phyloP scores from a whole-genome alignment of 2,888 invertebrate species.

The Tenthredo scrophulariae region DNA sequence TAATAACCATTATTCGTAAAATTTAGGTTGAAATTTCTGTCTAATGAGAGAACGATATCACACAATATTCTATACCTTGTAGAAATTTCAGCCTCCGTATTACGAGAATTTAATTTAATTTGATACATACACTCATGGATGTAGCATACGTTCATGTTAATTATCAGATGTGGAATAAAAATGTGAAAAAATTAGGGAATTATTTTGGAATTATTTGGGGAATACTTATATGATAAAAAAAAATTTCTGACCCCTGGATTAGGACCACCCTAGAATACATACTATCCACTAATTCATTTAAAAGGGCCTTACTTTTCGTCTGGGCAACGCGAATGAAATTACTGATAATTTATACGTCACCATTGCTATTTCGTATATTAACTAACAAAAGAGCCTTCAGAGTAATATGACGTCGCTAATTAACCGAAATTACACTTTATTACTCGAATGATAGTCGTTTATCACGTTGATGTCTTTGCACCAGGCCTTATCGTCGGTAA shows the following conservation, averaged over 20 bases:
- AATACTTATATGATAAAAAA: too few species aligned
- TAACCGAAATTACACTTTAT: background rate
- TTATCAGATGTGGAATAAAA: too few species aligned
- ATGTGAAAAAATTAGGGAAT: too few species aligned
- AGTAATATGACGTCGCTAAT: background rate
- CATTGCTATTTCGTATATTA: background rate
- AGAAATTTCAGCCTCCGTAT: background rate
- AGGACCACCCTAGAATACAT: too few species aligned
- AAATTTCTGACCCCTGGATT: too few species aligned
- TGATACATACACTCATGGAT: background rate
- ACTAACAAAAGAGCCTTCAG: background rate
- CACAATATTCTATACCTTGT: background rate
- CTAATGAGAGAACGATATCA: background rate
- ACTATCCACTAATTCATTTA: too few species aligned
- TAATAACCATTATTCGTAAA: background rate
- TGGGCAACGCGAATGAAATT: too few species aligned
- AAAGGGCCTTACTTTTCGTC: too few species aligned
- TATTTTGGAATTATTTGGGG: too few species aligned
- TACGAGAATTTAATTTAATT: background rate
- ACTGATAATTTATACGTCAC: too few species aligned
- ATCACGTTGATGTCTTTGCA: slow-evolving; percentile 4
- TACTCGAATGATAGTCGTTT: background rate
- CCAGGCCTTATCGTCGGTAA: background rate
- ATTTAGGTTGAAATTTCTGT: background rate
- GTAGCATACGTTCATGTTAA: background rate